These are phyloP conservation scores for Apamea crenata DNA, from an alignment of 2,888 invertebrate genomes.

Conservation along the genomic window DNA sequence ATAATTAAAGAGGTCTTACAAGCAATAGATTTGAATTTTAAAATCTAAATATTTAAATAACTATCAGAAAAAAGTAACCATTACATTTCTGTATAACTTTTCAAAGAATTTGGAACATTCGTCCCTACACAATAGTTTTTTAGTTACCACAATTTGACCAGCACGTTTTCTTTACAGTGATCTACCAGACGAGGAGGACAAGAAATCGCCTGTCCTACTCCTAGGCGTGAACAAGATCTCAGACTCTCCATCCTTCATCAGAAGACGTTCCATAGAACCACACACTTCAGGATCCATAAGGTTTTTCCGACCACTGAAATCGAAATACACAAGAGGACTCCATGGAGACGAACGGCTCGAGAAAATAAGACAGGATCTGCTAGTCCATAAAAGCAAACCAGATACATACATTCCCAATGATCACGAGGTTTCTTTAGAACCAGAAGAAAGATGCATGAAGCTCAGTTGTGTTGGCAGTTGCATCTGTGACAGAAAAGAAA, in stretches of 20 bases:
- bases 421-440: conserved; percentile 81
- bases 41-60: not conserved
- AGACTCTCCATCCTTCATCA: conserved; percentile 84
- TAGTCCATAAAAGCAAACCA: conserved; percentile 85
- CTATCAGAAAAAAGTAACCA: not conserved
- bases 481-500: conserved; percentile 84
- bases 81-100: not conserved
- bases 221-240: conserved; percentile 91
- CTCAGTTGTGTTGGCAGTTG: conserved; percentile 85
- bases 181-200: conserved; percentile 91
- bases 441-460: conserved; percentile 82
- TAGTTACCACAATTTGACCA: conserved; percentile 55
- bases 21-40: not conserved
- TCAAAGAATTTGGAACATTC: conserved; percentile 39
- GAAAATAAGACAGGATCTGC: conserved; percentile 86
- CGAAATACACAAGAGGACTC: conserved; percentile 86
- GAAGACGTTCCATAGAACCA: conserved; percentile 84
- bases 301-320: conserved; percentile 86
- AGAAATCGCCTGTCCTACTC: conserved; percentile 91
- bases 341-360: conserved; percentile 87
- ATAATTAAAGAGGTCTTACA: not conserved
- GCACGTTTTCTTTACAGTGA: conserved; percentile 87
- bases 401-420: conserved; percentile 86
- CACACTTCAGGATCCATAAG: conserved; percentile 84
- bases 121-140: conserved; percentile 12